These are phyloP conservation scores for Sinosuthora webbiana DNA, from an alignment of 2,113 vertebrate genomes.

Conservation along the genomic window DNA sequence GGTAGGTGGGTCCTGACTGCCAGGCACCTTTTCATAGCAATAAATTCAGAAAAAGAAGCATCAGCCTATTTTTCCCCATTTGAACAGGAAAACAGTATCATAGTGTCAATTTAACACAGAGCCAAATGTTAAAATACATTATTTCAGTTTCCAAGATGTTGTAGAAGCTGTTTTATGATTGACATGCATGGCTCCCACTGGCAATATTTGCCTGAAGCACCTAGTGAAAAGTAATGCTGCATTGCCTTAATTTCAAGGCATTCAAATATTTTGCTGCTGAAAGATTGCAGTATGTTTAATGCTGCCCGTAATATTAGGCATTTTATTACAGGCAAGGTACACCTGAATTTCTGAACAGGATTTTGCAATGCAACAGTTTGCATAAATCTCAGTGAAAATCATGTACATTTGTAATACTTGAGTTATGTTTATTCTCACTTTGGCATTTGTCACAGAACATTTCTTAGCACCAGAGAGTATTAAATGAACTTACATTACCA, in stretches of 20 bases:
- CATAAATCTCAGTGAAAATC: background rate
- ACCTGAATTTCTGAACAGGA: background rate
- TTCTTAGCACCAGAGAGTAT: background rate
- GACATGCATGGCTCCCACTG: background rate
- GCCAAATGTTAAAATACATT: slow-evolving; percentile 19
- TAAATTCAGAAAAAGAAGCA: slow-evolving; percentile 68
- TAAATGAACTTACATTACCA: background rate
- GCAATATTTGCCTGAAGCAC: slow-evolving; percentile 2
- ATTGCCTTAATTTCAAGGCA: background rate
- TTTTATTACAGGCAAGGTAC: background rate
- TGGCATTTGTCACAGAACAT: background rate
- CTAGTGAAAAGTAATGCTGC: background rate
- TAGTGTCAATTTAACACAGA: slow-evolving; percentile 22
- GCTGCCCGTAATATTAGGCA: background rate
- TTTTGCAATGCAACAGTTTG: background rate
- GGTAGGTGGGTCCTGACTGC: slow-evolving; percentile 55
- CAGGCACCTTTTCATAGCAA: slow-evolving; percentile 64
- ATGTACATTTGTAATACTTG: background rate
- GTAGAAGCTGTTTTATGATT: slow-evolving; percentile 7
- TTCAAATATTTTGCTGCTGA: background rate
- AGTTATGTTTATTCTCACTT: background rate
- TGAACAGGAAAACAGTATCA: slow-evolving; percentile 41
- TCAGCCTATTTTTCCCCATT: slow-evolving; percentile 64
- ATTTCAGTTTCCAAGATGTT: slow-evolving; percentile 18
- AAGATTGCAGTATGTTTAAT: background rate